Evolutionary conservation across 2,113 vertebrate species (phyloP).

Genomic region (Mesoclemmys tuberculata): DNA sequence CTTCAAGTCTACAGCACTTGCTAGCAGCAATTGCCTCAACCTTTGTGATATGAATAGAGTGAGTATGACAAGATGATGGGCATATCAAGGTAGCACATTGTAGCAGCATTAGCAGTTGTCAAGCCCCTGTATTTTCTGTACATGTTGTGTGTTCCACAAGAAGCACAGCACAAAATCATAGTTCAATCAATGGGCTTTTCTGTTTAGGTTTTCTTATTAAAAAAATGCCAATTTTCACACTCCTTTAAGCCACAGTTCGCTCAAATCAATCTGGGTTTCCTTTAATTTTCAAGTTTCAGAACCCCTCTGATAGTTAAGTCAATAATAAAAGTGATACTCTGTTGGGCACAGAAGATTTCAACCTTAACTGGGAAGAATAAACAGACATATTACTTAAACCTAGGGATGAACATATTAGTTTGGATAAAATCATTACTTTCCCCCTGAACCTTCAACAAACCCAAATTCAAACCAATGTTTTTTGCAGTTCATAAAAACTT

Average conservation of each 20-base stretch:
- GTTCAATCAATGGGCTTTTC: constrained; percentile 81
- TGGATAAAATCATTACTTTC: neutral
- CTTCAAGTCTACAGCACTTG: constrained; percentile 94
- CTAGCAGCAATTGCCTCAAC: constrained; percentile 94
- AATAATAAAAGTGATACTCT: neutral
- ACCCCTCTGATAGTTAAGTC: neutral
- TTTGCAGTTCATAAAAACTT: neutral
- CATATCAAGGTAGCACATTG: constrained; percentile 93
- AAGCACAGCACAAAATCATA: constrained; percentile 88
- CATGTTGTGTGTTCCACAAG: constrained; percentile 93
- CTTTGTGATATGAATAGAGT: constrained; percentile 98
- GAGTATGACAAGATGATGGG: constrained; percentile 93
- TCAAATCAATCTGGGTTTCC: neutral
- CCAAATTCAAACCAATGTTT: neutral
- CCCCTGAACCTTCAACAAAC: neutral
- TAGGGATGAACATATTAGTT: neutral
- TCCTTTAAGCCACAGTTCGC: neutral
- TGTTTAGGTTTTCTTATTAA: neutral
- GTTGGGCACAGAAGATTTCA: neutral
- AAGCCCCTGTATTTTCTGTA: constrained; percentile 92
- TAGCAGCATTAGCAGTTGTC: constrained; percentile 89
- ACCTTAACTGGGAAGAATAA: neutral
- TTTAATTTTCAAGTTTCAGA: neutral
- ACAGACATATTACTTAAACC: neutral
- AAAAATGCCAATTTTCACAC: neutral